Evolutionary conservation across 2,797 vertebrate genomes (phyloP).

Genomic region (Microchirus variegatus): DNA sequence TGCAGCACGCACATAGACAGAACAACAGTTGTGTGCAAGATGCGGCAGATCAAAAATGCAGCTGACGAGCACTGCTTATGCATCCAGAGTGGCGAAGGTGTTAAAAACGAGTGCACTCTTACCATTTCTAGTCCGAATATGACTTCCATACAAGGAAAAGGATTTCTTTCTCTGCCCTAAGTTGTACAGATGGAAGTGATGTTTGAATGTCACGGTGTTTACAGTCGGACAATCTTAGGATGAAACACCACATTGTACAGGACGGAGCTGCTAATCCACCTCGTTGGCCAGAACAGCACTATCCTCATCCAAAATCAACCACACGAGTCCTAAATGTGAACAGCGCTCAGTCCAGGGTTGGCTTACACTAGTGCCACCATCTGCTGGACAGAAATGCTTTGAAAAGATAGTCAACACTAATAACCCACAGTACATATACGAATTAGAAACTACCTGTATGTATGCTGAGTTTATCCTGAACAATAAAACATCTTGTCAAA

Average conservation of each 20-base stretch:
- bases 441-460: conserved; percentile 22
- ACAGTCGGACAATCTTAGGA: conserved; percentile 37
- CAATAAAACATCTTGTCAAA: conserved; percentile 13
- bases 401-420: conserved; percentile 38
- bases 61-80: no score
- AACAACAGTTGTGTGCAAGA: no score
- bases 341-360: conserved; percentile 40
- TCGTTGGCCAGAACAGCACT: conserved; percentile 42
- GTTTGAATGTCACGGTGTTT: conserved; percentile 31
- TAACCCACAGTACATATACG: conserved; percentile 34
- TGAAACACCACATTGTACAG: conserved; percentile 29
- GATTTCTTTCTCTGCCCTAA: conserved; percentile 11
- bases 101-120: neutral
- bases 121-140: neutral
- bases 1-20: no score
- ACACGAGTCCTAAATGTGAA: conserved; percentile 56
- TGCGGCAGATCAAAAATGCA: no score
- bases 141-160: neutral
- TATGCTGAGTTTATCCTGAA: conserved; percentile 3
- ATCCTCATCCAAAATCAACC: conserved; percentile 57
- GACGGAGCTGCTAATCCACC: conserved; percentile 63
- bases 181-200: conserved; percentile 21
- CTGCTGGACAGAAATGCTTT: conserved; percentile 50
- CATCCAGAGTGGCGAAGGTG: no score
- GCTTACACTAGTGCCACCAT: conserved; percentile 47